Conservation (phyloP, 1,140 invertebrate species). For the Diorhabda carinulata region DNA sequence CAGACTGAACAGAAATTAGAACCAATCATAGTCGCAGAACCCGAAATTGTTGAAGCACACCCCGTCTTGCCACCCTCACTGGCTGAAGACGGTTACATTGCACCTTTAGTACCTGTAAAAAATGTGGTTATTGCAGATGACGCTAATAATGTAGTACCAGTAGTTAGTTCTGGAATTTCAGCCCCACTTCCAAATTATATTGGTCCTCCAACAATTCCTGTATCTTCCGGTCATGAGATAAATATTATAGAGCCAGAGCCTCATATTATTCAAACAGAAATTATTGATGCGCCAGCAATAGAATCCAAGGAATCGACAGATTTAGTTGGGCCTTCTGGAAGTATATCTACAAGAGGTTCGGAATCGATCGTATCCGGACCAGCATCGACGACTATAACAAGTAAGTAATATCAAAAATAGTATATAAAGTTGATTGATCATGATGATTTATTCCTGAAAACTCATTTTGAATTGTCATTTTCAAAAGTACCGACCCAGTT, state of each 20-base stretch:
- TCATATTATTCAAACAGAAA: slow-evolving; percentile 35
- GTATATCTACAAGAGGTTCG: slow-evolving; percentile 38
- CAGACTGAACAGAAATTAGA: slow-evolving; percentile 22
- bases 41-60: neutral
- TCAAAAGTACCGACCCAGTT: no score
- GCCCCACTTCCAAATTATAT: slow-evolving; percentile 9
- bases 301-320: slow-evolving; percentile 35
- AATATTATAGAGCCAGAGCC: slow-evolving; percentile 27
- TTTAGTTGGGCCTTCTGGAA: slow-evolving; percentile 39
- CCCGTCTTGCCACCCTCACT: neutral
- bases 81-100: neutral
- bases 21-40: slow-evolving; percentile 35
- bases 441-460: no score
- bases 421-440: no score
- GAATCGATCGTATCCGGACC: slow-evolving; percentile 39
- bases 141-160: slow-evolving; percentile 6
- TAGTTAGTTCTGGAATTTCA: slow-evolving; percentile 1
- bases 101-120: neutral
- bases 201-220: slow-evolving; percentile 3
- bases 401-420: slow-evolving; percentile 14
- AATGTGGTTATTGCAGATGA: neutral
- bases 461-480: no score
- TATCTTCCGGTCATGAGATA: slow-evolving; percentile 10
- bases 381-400: slow-evolving; percentile 41
- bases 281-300: slow-evolving; percentile 32